phyloP scores from a whole-genome alignment of 2,113 vertebrate species.

The Pseudopipra pipra region DNA sequence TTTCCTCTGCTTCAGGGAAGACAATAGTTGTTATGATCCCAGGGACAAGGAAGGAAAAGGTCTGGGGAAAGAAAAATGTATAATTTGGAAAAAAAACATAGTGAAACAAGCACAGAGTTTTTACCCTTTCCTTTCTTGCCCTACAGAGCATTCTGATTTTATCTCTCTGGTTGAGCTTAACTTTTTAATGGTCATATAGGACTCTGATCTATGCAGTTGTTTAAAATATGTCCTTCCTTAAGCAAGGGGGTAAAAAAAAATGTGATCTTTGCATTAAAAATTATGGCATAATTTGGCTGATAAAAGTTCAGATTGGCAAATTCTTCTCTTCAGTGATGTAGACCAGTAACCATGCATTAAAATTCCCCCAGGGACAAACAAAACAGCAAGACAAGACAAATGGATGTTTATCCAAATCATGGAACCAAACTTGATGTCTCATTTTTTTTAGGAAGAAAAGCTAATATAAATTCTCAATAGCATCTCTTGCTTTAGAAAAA shows the following conservation, averaged over 20 bases:
- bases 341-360: background rate
- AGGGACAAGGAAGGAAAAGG: background rate
- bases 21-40: background rate
- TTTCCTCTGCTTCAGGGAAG: background rate
- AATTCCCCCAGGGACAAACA: background rate
- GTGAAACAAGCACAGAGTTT: background rate
- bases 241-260: accelerated
- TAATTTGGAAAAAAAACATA: background rate
- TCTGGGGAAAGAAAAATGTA: background rate
- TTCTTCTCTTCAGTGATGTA: background rate
- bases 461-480: background rate
- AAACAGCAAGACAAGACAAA: background rate
- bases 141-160: background rate
- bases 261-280: background rate
- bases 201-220: background rate
- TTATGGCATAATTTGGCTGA: background rate
- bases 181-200: background rate
- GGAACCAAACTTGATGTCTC: background rate
- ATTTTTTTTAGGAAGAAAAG: background rate
- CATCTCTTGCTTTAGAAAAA: background rate
- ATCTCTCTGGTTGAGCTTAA: background rate
- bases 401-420: background rate
- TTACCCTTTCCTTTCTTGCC: background rate
- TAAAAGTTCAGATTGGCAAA: background rate
- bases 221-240: background rate